Percentiles rank a stretch among this genome's conserved stretches.
phyloP scores from a whole-genome alignment of 2,113 vertebrate species.

The Lamprologus lemairii region DNA sequence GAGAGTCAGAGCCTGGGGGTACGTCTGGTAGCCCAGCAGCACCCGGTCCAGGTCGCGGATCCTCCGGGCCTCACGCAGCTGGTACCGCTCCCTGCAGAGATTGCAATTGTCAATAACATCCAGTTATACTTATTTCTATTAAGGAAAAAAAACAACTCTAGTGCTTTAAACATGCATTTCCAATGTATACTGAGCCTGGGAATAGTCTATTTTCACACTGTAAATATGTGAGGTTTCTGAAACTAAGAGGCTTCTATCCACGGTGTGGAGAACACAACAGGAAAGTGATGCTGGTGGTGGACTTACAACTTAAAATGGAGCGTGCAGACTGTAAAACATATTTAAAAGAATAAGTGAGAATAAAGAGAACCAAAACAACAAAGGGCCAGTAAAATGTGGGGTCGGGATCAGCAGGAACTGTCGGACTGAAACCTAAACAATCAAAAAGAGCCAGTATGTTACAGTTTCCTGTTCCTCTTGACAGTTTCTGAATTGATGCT shows the following conservation, averaged over 20 bases:
- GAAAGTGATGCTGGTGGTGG: neutral
- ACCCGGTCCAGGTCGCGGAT: constrained; percentile 92
- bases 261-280: neutral
- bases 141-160: neutral
- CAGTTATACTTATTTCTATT: neutral
- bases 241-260: neutral
- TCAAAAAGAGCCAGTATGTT: neutral
- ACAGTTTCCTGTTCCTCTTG: neutral
- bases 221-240: neutral
- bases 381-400: neutral
- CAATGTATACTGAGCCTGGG: neutral
- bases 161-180: neutral
- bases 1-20: constrained; percentile 91
- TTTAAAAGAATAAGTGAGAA: neutral
- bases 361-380: neutral
- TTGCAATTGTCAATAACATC: neutral
- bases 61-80: constrained; percentile 82
- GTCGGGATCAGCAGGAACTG: rapidly evolving
- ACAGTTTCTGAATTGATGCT: neutral
- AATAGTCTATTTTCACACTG: neutral
- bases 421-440: neutral
- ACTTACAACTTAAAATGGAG: neutral
- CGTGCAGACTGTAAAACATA: neutral
- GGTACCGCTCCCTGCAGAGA: constrained; percentile 82
- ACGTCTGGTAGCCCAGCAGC: constrained; percentile 92